These are phyloP conservation scores for Hydriomena furcata DNA, from an alignment of 2,888 invertebrate species.

Conservation along the genomic window DNA sequence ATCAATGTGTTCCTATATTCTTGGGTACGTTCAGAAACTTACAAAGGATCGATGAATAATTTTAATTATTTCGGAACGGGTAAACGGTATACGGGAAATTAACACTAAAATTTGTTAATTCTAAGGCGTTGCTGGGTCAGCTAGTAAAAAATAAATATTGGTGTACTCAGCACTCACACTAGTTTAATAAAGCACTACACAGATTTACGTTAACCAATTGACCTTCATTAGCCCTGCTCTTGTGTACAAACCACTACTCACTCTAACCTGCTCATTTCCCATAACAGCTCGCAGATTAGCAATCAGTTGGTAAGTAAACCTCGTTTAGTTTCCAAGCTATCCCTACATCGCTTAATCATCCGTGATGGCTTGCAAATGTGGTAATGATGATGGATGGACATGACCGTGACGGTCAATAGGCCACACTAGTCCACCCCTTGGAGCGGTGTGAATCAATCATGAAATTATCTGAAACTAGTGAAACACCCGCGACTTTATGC, in stretches of 20 bases:
- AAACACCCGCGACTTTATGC: no score
- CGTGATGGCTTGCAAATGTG: conserved; percentile 52
- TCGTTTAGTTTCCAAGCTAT: conserved; percentile 23
- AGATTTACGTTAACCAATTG: not conserved
- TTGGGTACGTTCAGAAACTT: no score
- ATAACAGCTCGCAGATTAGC: conserved; percentile 1
- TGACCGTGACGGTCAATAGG: conserved; percentile 26
- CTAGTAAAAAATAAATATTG: no score
- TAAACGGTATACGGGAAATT: no score
- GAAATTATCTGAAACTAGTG: not conserved
- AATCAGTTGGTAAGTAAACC: conserved; percentile 4
- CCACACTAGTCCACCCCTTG: conserved; percentile 11
- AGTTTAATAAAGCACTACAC: not conserved
- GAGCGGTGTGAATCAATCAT: conserved; percentile 16
- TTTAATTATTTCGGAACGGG: no score
- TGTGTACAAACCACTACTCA: not conserved
- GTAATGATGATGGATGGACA: conserved; percentile 34
- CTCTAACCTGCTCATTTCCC: not conserved
- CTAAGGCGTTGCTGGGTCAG: no score
- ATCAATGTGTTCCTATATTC: no score
- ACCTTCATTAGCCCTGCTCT: not conserved
- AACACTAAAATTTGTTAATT: no score
- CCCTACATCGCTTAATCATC: conserved; percentile 33
- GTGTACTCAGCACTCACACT: no score
- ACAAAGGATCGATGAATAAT: no score